Conservation (phyloP, 2,888 invertebrate genomes). For the Machimus atricapillus region DNA sequence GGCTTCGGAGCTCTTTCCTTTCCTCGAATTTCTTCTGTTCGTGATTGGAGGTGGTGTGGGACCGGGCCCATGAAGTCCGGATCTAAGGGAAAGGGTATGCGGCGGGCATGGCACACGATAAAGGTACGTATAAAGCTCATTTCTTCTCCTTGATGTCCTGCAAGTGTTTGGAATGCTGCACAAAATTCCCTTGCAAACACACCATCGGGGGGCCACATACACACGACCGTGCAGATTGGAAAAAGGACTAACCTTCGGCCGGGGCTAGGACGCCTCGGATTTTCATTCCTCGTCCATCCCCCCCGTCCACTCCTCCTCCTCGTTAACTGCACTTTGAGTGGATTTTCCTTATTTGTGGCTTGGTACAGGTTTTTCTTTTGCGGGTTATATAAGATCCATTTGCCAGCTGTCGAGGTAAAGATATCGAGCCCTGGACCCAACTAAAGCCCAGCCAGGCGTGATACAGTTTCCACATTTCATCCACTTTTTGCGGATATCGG, state of each 20-base stretch:
- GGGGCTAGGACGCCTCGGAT: conserved; percentile 7
- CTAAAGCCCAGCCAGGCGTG: conserved; percentile 38
- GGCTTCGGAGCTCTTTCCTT: conserved; percentile 1
- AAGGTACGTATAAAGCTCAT: conserved; percentile 32
- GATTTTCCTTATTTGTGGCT: conserved; percentile 38
- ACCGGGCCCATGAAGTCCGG: too few species aligned
- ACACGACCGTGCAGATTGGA: not conserved
- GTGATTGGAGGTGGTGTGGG: conserved; percentile 27
- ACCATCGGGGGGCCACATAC: conserved; percentile 16
- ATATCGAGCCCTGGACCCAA: conserved; percentile 36
- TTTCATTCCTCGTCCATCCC: not conserved
- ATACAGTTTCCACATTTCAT: conserved; percentile 38
- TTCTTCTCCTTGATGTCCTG: conserved; percentile 37
- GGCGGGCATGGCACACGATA: not conserved
- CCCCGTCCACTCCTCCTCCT: not conserved
- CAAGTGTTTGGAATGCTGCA: conserved; percentile 32
- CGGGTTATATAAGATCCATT: conserved; percentile 38
- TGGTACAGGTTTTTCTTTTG: conserved; percentile 30
- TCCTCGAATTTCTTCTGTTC: conserved; percentile 34
- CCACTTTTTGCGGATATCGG: conserved; percentile 38
- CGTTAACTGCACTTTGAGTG: conserved; percentile 38
- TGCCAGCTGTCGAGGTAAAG: conserved; percentile 39
- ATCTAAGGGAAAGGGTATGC: not conserved
- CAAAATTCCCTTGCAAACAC: conserved; percentile 6
- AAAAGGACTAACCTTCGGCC: conserved; percentile 21